Base-by-base conservation (phyloP, 2,888 invertebrate genomes). In the Myopa tessellatipennis region DNA sequence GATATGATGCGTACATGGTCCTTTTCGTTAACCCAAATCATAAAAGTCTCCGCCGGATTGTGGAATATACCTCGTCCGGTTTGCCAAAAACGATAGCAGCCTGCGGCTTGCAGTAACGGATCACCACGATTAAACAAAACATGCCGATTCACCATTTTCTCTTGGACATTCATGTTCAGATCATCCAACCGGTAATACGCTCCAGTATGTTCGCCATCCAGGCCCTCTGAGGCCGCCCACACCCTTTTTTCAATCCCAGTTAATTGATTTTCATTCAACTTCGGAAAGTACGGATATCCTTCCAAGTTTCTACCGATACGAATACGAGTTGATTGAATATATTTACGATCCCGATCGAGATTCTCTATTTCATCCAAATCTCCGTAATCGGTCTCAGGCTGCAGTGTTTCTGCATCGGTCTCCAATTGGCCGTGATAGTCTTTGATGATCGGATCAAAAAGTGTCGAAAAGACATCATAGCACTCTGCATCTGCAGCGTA, bases 1-100 rank as follows among this genome's bases (percentile, higher is more conserved):
- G 93, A 93, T 85, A 94, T 94, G 85, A 94, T 90, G 70, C 93
- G 90, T 85, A 93, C 87, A 87, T 94, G 94, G 88, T 94, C 93
- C 87, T 93, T 93, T 83, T 93, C 93, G 87, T 93, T 93, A 81
- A 91, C 90, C 93, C 94, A 94, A 82, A 93, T 90, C 73, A 92
- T 87, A 88, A 94, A 93, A 79, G 92, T 93, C 89, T 93, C 93
- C 76, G 90, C 89, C 63, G 92, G 91, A 89, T 94, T 94, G 7
- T 85, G 85, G 71, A 85, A 89, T 52, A 89, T 82, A 45, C 87
- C 89, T 52, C 89, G 88, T 52, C 93, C 94, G 69, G 90, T 90
- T 75, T 94, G 94, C 94, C 94, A 94, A 88, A 91, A 93, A 78
- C 92, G 91, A 87, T 91, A 92, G 78, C 91, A 91, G 77, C 91